Evolutionary conservation across 2,113 vertebrate species (phyloP).

Genomic region (Protobothrops mucrosquamatus): DNA sequence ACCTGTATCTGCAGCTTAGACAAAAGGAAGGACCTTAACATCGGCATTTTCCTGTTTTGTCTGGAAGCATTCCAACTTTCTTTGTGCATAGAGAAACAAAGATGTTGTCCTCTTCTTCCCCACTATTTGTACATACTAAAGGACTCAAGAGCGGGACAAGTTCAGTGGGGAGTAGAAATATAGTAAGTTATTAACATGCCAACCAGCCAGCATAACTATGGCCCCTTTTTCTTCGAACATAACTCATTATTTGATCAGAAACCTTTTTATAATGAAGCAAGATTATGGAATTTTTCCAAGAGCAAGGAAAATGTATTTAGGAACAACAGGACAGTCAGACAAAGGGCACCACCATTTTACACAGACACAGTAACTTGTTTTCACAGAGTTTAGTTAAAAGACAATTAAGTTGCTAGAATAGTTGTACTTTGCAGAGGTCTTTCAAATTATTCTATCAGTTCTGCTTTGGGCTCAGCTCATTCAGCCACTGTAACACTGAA

Average conservation of each 20-base stretch:
- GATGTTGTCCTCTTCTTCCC: not conserved
- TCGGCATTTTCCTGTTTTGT: not conserved
- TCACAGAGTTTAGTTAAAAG: not conserved
- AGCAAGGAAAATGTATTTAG: not conserved
- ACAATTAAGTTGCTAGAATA: not conserved
- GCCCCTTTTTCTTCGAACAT: not conserved
- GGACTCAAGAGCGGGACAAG: not conserved
- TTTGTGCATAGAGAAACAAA: not conserved
- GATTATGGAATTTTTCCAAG: not conserved
- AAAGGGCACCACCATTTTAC: not conserved
- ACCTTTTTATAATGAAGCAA: not conserved
- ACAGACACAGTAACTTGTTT: not conserved
- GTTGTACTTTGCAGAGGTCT: not conserved
- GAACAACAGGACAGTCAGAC: not conserved
- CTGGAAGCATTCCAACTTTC: not conserved
- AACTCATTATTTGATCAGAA: not conserved
- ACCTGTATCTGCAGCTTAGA: not conserved
- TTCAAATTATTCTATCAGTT: not conserved
- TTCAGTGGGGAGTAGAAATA: not conserved
- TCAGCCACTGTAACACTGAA: not conserved
- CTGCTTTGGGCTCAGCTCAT: not conserved
- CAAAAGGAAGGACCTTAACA: not conserved
- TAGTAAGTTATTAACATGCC: not conserved
- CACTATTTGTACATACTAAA: not conserved
- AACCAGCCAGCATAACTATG: not conserved